Conservation (phyloP, 1,140 invertebrate species). For the Lepidurus couesii region DNA sequence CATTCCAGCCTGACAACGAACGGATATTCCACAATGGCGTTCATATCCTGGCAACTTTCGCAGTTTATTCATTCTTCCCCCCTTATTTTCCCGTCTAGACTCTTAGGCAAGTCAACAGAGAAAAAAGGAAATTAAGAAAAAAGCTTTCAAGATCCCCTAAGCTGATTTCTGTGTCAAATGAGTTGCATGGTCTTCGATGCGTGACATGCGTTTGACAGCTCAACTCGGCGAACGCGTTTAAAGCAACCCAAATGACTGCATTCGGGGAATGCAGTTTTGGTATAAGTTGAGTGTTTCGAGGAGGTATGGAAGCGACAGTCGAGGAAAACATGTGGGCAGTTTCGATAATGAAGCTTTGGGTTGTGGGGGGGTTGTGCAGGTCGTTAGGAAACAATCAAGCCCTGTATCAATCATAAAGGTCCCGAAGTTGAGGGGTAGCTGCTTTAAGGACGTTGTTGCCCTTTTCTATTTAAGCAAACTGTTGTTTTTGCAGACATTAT, state of each 20-base stretch:
- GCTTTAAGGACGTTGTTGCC: neutral
- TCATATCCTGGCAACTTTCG: neutral
- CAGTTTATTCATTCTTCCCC: neutral
- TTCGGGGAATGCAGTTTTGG: no score
- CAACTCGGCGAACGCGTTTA: no score
- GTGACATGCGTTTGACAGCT: no score
- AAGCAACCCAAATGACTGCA: no score
- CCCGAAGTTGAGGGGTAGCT: neutral
- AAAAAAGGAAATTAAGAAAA: neutral
- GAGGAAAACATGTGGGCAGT: neutral
- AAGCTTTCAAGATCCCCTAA: constrained; percentile 1
- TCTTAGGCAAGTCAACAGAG: neutral
- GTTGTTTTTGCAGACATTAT: no score
- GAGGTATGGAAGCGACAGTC: neutral
- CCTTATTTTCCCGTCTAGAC: neutral
- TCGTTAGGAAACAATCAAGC: constrained; percentile 2
- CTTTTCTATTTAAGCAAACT: no score
- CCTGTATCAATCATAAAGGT: neutral
- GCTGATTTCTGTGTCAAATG: neutral
- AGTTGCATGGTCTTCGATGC: neutral
- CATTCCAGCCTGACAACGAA: neutral
- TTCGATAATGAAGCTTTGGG: neutral
- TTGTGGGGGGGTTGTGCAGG: neutral
- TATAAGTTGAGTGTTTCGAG: neutral
- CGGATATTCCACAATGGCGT: neutral